Base-by-base conservation (phyloP, 2,888 invertebrate species). In the Scaptomyza flava region DNA sequence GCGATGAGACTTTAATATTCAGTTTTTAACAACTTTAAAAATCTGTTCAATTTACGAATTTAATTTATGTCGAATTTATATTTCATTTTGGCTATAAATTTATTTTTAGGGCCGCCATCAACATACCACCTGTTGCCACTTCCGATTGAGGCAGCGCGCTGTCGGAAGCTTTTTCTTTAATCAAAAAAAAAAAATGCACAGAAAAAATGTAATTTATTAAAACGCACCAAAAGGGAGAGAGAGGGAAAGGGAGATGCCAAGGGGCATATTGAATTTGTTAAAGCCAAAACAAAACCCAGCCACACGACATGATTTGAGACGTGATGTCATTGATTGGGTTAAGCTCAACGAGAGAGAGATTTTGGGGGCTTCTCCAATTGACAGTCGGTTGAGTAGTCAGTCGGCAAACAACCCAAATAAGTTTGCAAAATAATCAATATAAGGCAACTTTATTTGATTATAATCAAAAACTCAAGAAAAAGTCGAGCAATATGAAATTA, bases 191-290 rank as follows among this genome's bases (percentile, higher is more conserved):
- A 20, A 11, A 20, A 68, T 61, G 48, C 53, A 53, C 51, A 54
- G 51, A 56, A 51, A 72, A 72, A 87, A 72, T 57, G 45, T 69
- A 72, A 81, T 83, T 81, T 68, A 86, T 86, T 83, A 68, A 83
- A 73, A 50, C 46, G 51, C 60, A 3, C 60, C 72, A 68, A 68
- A 72, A 38, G 8, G 7, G n/a, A 46, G 5, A 20, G 17, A 47
- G 20, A 33, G 33, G 3, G 11, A 43, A 12, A 34, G 11, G 17
- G n/a, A 36, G 27, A 36, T 8, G n/a, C 14, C 34, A 23, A 36
- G n/a, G 5, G 6, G 7, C 7, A 20, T 50, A 34, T 50, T 34
- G 34, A 50, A 7, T 36, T 14, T 45, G 59, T 42, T 27, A 41
- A 50, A 60, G 66, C 56, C 50, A 52, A 27, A 20, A 12, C 20